phyloP scores from a whole-genome alignment of 1,140 invertebrate genomes.

The Condylostylus longicornis region DNA sequence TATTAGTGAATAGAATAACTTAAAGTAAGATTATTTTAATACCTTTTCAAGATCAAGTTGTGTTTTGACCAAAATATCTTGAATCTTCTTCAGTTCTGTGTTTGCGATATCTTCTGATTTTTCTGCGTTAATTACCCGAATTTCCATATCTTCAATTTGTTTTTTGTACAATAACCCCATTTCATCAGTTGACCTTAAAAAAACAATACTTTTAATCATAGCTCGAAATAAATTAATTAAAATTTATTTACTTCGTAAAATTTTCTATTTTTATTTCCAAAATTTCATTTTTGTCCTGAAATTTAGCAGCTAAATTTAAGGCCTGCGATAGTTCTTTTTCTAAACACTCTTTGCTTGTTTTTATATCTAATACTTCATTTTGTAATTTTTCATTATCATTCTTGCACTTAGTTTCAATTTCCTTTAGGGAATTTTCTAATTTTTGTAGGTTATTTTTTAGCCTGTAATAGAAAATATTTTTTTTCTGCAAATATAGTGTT shows the following conservation, averaged over 20 bases:
- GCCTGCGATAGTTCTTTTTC: constrained; percentile 25
- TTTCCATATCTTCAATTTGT: constrained; percentile 20
- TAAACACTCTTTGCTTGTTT: constrained; percentile 17
- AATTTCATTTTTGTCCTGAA: constrained; percentile 25
- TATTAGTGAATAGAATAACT: not conserved
- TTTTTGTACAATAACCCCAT: constrained; percentile 10
- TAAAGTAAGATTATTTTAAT: not conserved
- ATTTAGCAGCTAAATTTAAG: constrained; percentile 20
- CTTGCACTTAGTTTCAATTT: constrained; percentile 18
- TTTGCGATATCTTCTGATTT: constrained; percentile 19
- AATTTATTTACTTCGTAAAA: constrained; percentile 5
- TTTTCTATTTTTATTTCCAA: constrained; percentile 16
- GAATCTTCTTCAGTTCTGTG: constrained; percentile 22
- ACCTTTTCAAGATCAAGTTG: constrained; percentile 26
- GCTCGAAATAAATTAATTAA: not conserved
- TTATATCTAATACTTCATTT: too few species aligned
- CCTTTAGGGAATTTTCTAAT: constrained; percentile 14
- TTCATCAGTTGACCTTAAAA: not conserved
- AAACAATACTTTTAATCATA: not conserved
- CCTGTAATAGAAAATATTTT: constrained; percentile 2
- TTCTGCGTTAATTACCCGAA: constrained; percentile 19
- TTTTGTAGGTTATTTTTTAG: constrained; percentile 19
- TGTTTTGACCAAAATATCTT: constrained; percentile 21
- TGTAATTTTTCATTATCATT: constrained; percentile 12
- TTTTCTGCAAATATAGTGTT: constrained; percentile 1